Conservation (phyloP, 2,888 invertebrate genomes). For the Podabrus alpinus region DNA sequence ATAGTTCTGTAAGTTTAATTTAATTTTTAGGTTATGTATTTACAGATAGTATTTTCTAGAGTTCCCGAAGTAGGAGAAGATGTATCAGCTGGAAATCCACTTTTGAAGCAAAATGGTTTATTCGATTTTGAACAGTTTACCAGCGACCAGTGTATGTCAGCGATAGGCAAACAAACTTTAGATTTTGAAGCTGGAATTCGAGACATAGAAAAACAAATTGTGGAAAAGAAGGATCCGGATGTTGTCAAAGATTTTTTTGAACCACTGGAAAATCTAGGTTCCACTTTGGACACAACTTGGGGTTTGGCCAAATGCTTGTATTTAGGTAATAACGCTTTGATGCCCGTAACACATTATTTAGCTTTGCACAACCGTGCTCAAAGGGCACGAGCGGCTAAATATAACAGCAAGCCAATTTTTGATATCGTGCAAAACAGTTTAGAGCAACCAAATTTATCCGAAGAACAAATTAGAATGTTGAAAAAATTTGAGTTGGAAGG, state of each 20-base stretch:
- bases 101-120: conserved; percentile 72
- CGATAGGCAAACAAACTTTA: conserved; percentile 80
- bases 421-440: conserved; percentile 64
- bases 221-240: conserved; percentile 58
- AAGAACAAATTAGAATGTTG: conserved; percentile 72
- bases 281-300: conserved; percentile 82
- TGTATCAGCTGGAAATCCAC: conserved; percentile 72
- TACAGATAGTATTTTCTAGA: conserved; percentile 53
- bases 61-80: conserved; percentile 87
- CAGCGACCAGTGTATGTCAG: conserved; percentile 82
- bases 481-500: conserved; percentile 83
- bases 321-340: conserved; percentile 75
- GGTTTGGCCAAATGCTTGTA: conserved; percentile 84
- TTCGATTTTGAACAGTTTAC: conserved; percentile 82
- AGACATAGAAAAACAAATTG: conserved; percentile 66
- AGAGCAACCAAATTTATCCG: conserved; percentile 44
- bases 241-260: conserved; percentile 72
- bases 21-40: conserved; percentile 19
- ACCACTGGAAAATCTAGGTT: conserved; percentile 74
- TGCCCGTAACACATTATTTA: conserved; percentile 79
- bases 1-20: conserved; percentile 69
- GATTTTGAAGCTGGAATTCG: conserved; percentile 79
- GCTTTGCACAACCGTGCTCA: conserved; percentile 80
- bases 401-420: conserved; percentile 71
- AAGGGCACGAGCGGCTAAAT: conserved; percentile 74